Conservation (phyloP, 2,113 vertebrate genomes). For the Austrofundulus limnaeus region DNA sequence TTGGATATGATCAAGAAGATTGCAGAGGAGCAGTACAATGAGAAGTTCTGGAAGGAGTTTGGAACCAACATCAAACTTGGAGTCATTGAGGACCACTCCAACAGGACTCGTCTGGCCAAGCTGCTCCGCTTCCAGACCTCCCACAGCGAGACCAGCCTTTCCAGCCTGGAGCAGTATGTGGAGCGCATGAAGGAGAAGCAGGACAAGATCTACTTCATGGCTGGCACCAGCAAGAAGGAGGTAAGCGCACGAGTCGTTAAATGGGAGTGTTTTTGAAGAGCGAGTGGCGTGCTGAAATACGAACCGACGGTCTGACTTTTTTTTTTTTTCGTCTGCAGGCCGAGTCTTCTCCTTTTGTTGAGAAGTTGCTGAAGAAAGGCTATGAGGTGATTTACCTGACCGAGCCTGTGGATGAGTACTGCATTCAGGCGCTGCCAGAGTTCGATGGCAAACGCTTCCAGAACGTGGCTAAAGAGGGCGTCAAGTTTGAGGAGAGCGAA, state of each 20-base stretch:
- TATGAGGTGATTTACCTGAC: constrained; percentile 98
- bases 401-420: constrained; percentile 98
- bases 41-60: constrained; percentile 99
- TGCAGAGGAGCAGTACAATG: constrained; percentile 94
- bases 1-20: constrained; percentile 99
- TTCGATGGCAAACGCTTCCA: constrained; percentile 98
- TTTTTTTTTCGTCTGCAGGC: constrained; percentile 75
- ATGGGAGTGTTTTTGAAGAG: neutral
- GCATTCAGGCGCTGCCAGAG: constrained; percentile 96
- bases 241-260: too few species aligned
- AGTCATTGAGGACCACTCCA: constrained; percentile 98
- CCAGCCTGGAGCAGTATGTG: constrained; percentile 95
- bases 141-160: constrained; percentile 81
- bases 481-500: constrained; percentile 96
- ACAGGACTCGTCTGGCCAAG: constrained; percentile 95
- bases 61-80: constrained; percentile 98
- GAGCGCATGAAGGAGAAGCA: constrained; percentile 99
- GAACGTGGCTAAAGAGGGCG: constrained; percentile 96
- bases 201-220: constrained; percentile 99
- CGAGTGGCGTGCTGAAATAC: neutral
- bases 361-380: constrained; percentile 94
- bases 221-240: constrained; percentile 94
- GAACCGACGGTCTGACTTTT: too few species aligned
- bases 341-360: constrained; percentile 96
- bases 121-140: constrained; percentile 97